Base-by-base conservation (phyloP, 2,797 vertebrate genomes). In the Chromobotia macracanthus region DNA sequence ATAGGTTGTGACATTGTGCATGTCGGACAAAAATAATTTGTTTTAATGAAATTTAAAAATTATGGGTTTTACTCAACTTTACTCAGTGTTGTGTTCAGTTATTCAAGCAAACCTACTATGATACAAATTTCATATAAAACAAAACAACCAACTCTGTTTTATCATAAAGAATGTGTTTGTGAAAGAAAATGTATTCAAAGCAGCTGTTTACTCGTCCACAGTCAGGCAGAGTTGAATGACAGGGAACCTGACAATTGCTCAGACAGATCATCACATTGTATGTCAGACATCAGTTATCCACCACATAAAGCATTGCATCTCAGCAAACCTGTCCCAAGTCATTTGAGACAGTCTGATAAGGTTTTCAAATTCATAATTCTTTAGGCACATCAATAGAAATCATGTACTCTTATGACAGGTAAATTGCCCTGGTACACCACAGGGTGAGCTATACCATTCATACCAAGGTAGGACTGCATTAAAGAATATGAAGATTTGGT, bases 301-400 rank as follows among this genome's bases (percentile, higher is more conserved):
- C 16, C 7, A 38, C 31, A n/a, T 64, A 35, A 35, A 35, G 28
- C 60, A 35, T 28, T 18, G 28, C 31, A 63, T 63, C 60, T 63
- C 18, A 35, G 16, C 60, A 18, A 63, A n/a, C 60, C 25, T 63
- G 2, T 63, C 28, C 28, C 60, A 18, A 35, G 60, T 35, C 60
- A n/a, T 35, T 63, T 35, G 1, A 35, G 16, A 18, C 60, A 55
- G 13, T 58, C 53, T 25, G 19, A 72, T 12, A 41, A 3, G 9
- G 9, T 58, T 50, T 23, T 12, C 3, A 60, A n/a, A 5, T 9
- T 41, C 44, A 48, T 48, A 46, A 19, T 15, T 5, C 0, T 13
- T 74, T 50, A 19, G 31, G 5, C 61, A 64, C 61, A 38, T 64
- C 61, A n/a, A 64, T 38, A 64, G 61, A 38, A 38, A 64, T 16